Evolutionary conservation across 30 jellyfish, hydroid and myxozoan species (phyloP).

Genomic region (Cassiopea xamachana): DNA sequence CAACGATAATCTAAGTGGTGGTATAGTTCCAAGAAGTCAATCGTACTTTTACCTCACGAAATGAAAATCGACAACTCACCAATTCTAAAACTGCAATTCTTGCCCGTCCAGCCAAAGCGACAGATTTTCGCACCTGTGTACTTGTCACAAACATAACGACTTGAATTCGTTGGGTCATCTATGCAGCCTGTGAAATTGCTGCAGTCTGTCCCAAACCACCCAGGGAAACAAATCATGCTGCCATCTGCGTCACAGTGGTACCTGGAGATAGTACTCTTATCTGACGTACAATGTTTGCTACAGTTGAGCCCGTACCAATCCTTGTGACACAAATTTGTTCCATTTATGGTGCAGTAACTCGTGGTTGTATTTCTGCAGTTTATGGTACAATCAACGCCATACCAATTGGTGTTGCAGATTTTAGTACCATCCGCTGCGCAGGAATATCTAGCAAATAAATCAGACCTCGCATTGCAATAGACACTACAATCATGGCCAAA

Average conservation of each 20-base stretch:
- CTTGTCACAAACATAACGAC: conserved; percentile 17
- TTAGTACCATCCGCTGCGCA: conserved; percentile 43
- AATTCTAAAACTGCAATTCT: not conserved
- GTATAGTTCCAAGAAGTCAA: no score
- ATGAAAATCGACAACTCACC: not conserved
- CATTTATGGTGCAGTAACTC: conserved; percentile 32
- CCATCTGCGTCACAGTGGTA: conserved; percentile 38
- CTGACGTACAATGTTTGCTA: conserved; percentile 20
- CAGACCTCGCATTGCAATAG: conserved; percentile 25
- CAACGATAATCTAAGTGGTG: no score
- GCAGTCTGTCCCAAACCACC: conserved; percentile 55
- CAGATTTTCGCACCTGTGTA: conserved; percentile 7
- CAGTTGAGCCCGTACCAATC: conserved; percentile 66
- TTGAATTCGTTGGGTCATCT: not conserved
- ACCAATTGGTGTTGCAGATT: conserved; percentile 30
- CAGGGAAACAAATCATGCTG: not conserved
- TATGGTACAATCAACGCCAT: conserved; percentile 32
- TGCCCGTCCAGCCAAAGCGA: not conserved
- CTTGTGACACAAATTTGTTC: conserved; percentile 38
- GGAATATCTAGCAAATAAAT: conserved; percentile 1
- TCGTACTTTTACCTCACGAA: no score
- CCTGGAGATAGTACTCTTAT: conserved; percentile 3
- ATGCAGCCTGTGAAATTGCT: conserved; percentile 5
- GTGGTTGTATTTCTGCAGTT: conserved; percentile 21
- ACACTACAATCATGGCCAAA: conserved; percentile 32